Evolutionary conservation across 2,113 vertebrate species (phyloP).

Genomic region (Ceuthmochares aereus): DNA sequence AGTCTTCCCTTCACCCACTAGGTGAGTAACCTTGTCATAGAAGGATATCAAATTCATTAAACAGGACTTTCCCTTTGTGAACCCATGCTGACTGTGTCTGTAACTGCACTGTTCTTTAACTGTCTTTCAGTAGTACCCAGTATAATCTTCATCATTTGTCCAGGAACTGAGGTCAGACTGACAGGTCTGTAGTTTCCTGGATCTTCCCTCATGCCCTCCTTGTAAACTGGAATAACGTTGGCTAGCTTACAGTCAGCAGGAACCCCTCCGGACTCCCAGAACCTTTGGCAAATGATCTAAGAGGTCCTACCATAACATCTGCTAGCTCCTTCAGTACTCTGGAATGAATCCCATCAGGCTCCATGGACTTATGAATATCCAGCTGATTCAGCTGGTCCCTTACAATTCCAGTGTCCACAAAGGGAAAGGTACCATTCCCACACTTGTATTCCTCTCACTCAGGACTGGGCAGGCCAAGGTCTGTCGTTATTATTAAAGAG

Average conservation of each 20-base stretch:
- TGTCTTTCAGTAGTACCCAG: too few species aligned
- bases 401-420: neutral
- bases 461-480: neutral
- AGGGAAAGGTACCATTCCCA: neutral
- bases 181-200: too few species aligned
- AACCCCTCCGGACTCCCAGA: neutral
- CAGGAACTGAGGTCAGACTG: too few species aligned
- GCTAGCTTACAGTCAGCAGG: neutral
- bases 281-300: neutral
- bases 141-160: too few species aligned
- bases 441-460: fast-evolving
- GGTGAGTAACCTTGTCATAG: neutral
- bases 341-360: too few species aligned
- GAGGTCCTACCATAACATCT: neutral
- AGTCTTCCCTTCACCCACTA: neutral
- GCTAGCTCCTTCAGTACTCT: neutral
- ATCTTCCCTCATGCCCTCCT: too few species aligned
- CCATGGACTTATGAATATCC: neutral
- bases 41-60: neutral
- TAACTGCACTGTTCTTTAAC: too few species aligned
- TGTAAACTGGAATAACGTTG: neutral
- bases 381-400: neutral
- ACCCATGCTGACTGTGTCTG: too few species aligned
- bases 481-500: neutral
- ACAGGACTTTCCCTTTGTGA: neutral